These are phyloP conservation scores for Tenthredo notha DNA, from an alignment of 2,888 invertebrate species.

Conservation along the genomic window DNA sequence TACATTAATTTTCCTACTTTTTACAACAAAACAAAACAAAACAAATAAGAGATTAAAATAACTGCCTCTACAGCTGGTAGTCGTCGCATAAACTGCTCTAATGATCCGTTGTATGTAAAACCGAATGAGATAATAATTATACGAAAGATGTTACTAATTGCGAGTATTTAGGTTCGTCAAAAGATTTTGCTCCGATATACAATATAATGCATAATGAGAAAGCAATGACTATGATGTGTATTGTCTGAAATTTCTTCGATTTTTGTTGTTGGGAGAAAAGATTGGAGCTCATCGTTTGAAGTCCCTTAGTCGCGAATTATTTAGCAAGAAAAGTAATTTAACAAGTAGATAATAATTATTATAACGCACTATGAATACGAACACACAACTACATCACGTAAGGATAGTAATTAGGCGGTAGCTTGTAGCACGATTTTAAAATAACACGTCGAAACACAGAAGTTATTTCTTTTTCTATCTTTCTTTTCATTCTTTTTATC, in stretches of 20 bases:
- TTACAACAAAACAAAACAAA: slow-evolving; percentile 18
- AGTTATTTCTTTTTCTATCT: background rate
- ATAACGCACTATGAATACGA: slow-evolving; percentile 51
- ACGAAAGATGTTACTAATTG: slow-evolving; percentile 26
- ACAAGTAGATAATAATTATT: slow-evolving; percentile 43
- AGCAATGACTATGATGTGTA: background rate
- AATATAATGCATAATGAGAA: background rate
- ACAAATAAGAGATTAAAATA: slow-evolving; percentile 5
- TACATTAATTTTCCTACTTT: slow-evolving; percentile 37
- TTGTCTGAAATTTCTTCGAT: background rate
- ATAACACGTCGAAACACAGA: slow-evolving; percentile 14
- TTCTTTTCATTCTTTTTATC: background rate
- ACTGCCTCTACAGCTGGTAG: background rate
- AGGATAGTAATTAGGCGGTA: slow-evolving; percentile 54
- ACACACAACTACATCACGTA: slow-evolving; percentile 49
- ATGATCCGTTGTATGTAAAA: slow-evolving; percentile 13
- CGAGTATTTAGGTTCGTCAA: background rate
- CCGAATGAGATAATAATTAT: slow-evolving; percentile 19
- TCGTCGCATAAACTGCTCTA: background rate
- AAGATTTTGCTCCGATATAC: background rate
- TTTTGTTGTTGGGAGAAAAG: background rate
- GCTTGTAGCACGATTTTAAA: slow-evolving; percentile 54
- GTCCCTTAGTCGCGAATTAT: background rate
- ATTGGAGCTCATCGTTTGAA: slow-evolving; percentile 7
- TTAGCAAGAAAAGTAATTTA: slow-evolving; percentile 16